Conservation (phyloP, 2,797 vertebrate species). For the Anomalospiza imberbis region DNA sequence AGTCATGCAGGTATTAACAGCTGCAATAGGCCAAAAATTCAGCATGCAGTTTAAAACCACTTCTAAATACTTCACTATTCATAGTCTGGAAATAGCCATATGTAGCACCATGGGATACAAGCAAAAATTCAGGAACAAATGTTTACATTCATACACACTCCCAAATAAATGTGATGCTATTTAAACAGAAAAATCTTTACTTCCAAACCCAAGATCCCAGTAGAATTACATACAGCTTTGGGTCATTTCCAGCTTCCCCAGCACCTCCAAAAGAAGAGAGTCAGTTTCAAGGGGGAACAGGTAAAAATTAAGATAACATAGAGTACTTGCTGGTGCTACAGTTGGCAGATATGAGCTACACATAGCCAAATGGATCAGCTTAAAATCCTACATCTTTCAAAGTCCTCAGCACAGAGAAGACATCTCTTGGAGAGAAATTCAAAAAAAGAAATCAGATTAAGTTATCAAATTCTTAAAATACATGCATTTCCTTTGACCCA, state of each 20-base stretch:
- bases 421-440: not conserved
- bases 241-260: not conserved
- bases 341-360: not conserved
- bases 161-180: not conserved
- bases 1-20: not conserved
- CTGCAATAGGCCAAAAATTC: not conserved
- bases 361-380: not conserved
- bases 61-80: not conserved
- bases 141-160: accelerated
- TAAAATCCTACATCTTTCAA: not conserved
- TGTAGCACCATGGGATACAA: not conserved
- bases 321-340: not conserved
- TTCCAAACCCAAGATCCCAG: not conserved
- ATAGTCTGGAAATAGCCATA: not conserved
- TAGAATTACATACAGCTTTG: not conserved
- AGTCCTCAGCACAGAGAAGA: not conserved
- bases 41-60: not conserved
- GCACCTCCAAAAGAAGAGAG: not conserved
- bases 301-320: not conserved
- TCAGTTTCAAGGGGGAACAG: not conserved
- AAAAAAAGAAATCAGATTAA: not conserved
- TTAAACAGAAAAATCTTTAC: not conserved
- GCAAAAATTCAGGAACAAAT: not conserved
- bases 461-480: not conserved
- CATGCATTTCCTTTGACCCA: not conserved